Base-by-base conservation (phyloP, 2,797 vertebrate genomes). In the Hydrocynus forskahlii region DNA sequence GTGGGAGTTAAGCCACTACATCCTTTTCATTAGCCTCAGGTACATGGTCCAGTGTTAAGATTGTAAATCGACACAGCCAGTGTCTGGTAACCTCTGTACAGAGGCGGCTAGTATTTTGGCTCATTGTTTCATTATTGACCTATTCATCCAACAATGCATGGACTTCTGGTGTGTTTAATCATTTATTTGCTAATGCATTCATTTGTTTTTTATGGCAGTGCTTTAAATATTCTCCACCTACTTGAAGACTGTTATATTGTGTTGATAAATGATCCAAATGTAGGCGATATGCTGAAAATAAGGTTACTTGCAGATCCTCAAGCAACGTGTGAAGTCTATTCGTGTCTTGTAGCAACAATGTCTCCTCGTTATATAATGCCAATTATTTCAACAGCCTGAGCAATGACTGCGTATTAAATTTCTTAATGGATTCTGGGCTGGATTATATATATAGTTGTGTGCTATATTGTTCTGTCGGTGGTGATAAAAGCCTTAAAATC, bases 1-100 rank as follows among this genome's bases (percentile, higher is more conserved):
- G 74, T 40, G 78, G 68, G 57, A 79, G 72, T 50, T 80, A 40
- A 54, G 63, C 76, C 25, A 25, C 75, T 64, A 57, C 35, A 40
- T 50, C 72, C 81, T 67, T 54, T 38, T 82, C 43, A 75, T 83
- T 77, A 77, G 50, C 72, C 71, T 68, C 23, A 71, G 78, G 70
- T 40, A 43, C 81, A 67, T 52, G 54, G 71, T 60, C 80, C 64
- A 55, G 69, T 43, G 62, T 52, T 81, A 67, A 75, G 75, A 76
- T 54, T 76, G 76, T 71, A 78, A 80, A 75, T 76, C 60, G 80
- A 82, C 68, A 71, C 54, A 76, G 68, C 68, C 64, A 78, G 55
- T 43, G 66, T 83, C 78, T 69, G 78, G 71, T 78, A 80, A 85
- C 14, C 52, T 38, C 78, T 80, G 25, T 67, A 19, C 63, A 78